Evolutionary conservation across 2,888 invertebrate genomes (phyloP).

Genomic region (Lamproptera curius): DNA sequence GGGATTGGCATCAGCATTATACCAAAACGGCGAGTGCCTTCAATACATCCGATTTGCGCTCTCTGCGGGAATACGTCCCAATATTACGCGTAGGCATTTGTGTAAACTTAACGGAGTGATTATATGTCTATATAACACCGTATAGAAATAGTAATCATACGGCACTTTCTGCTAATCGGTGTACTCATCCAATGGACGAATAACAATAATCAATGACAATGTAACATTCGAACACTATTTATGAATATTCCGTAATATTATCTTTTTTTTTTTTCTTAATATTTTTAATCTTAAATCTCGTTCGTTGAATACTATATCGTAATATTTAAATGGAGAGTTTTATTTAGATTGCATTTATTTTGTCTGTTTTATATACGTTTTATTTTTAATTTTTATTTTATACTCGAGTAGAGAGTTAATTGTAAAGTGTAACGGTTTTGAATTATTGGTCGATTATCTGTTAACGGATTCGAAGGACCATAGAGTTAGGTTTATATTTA

Average conservation of each 20-base stretch:
- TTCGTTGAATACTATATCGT: slow-evolving; percentile 68
- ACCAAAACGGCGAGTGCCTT: slow-evolving; percentile 77
- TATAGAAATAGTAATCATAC: slow-evolving; percentile 77
- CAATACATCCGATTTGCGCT: slow-evolving; percentile 47
- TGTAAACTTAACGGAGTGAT: slow-evolving; percentile 55
- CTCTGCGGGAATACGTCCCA: slow-evolving; percentile 54
- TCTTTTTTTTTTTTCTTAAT: too few relatives aligned
- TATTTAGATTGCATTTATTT: slow-evolving; percentile 75
- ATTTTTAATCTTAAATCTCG: slow-evolving; percentile 45
- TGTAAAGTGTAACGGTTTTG: slow-evolving; percentile 50
- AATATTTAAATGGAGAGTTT: slow-evolving; percentile 69
- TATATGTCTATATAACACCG: slow-evolving; percentile 76
- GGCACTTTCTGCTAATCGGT: slow-evolving; percentile 67
- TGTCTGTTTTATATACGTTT: slow-evolving; percentile 52
- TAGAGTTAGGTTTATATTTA: slow-evolving; percentile 26
- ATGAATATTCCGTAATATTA: too few relatives aligned
- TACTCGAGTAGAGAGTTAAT: slow-evolving; percentile 54
- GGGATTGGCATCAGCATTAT: slow-evolving; percentile 76
- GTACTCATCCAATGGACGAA: slow-evolving; percentile 55
- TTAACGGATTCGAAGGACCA: slow-evolving; percentile 48
- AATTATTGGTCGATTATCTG: slow-evolving; percentile 73
- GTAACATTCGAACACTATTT: slow-evolving; percentile 53
- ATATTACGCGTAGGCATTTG: slow-evolving; percentile 47
- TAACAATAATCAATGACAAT: slow-evolving; percentile 21
- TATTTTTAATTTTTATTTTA: slow-evolving; percentile 71